Base-by-base conservation (phyloP, 2,113 vertebrate species). In the Callipepla squamata region DNA sequence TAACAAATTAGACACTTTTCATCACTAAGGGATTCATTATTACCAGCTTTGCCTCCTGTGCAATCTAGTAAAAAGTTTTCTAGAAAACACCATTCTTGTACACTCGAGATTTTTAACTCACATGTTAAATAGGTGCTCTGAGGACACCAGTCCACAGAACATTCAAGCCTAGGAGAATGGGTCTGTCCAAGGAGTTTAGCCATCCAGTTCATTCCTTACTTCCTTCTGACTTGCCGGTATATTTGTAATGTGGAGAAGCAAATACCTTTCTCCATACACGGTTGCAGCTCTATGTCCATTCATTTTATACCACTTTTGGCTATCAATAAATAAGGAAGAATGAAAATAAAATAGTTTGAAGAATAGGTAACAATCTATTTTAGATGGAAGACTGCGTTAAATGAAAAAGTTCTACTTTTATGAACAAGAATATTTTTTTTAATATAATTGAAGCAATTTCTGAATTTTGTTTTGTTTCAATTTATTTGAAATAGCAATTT, bases 361-460 rank as follows among this genome's bases (percentile, higher is more conserved):
- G n/a, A 89, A 68, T 3, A 84, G 10, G 3, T 32, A 77, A 70
- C 4, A 75, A 17, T 14, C 51, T 55, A 57, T 21, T 8, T 20
- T 22, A 80, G 34, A 51, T 25, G 11, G 66, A 69, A 62, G 74
- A 26, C 6, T 30, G 22, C 4, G 50, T 3, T 75, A 55, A 62
- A 59, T 10, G 4, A 16, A 77, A 50, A 9, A 9, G 1, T 4
- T 61, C 73, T 3, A 2, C 0, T 30, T 84, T 70, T 75, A 79
- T 57, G 34, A 80, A 67, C 50, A 53, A 57, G 85, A 80, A 16
- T 5, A 5, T 40, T 40, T 3, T 0, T 0, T 2, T 51, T 45
- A 55, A 44, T 40, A 58, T 7, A 36, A 70, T 36, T 50, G 12
- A 42, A 5, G 8, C 11, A 14, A 51, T 75, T 82, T 85, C 28